Conservation (phyloP, 2,113 vertebrate genomes). For the Mobula hypostoma region DNA sequence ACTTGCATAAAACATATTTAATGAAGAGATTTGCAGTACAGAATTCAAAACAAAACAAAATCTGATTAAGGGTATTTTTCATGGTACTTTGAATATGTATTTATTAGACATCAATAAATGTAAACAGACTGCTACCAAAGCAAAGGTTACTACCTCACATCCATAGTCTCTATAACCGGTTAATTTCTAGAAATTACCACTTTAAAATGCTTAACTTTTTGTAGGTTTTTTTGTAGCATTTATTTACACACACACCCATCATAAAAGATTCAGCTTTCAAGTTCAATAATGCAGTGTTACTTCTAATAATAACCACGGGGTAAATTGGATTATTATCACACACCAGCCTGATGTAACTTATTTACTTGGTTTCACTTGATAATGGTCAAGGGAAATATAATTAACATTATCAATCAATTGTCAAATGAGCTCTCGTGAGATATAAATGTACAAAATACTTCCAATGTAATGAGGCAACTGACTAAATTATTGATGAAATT, state of each 20-base stretch:
- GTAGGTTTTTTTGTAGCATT: neutral
- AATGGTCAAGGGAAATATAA: neutral
- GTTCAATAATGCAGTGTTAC: neutral
- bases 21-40: neutral
- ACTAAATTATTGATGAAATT: constrained; percentile 24
- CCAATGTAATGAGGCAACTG: constrained; percentile 6
- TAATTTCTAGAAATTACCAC: constrained; percentile 14
- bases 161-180: neutral
- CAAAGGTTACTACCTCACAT: neutral
- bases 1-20: neutral
- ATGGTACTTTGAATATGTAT: neutral
- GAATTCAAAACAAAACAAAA: neutral
- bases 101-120: neutral
- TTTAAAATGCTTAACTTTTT: neutral
- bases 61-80: neutral
- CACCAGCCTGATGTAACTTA: neutral
- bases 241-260: neutral
- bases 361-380: neutral
- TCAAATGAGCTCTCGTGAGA: neutral
- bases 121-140: no score
- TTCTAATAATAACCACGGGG: neutral
- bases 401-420: neutral
- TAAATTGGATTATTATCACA: neutral
- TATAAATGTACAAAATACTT: constrained; percentile 22
- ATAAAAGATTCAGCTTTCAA: neutral